Percentiles rank a stretch among this genome's conserved stretches.
These are phyloP conservation scores for Mesorhabditis spiculigera DNA, from an alignment of 2,888 invertebrate species.

Conservation along the genomic window DNA sequence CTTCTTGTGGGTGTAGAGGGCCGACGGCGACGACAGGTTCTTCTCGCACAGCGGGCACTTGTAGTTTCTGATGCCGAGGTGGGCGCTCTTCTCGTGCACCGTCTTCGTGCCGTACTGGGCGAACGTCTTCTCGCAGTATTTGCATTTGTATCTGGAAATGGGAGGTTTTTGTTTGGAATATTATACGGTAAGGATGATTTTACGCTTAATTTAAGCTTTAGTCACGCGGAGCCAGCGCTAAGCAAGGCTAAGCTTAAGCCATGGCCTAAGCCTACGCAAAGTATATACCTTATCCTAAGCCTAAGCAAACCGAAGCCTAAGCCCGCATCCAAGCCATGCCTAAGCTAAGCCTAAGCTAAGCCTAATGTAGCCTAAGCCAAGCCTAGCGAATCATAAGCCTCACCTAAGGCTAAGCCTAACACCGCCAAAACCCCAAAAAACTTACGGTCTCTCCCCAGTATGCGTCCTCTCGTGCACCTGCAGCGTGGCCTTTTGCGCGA, in stretches of 20 bases:
- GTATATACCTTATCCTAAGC: no score
- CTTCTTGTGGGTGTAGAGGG: conserved; percentile 58
- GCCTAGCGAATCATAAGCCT: no score
- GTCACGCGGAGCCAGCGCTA: no score
- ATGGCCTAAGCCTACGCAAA: no score
- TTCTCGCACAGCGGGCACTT: conserved; percentile 57
- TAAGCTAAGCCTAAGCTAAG: no score
- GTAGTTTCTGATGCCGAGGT: conserved; percentile 55
- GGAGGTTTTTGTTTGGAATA: neutral
- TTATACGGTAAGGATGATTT: neutral
- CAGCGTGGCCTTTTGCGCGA: conserved; percentile 59
- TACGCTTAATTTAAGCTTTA: no score
- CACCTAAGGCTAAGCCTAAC: no score
- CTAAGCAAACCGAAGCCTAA: no score
- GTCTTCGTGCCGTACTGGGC: conserved; percentile 59
- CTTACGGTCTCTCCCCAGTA: conserved; percentile 56
- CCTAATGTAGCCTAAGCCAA: no score
- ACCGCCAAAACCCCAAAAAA: neutral
- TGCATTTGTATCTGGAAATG: conserved; percentile 51
- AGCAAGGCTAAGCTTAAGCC: no score
- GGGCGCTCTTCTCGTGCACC: conserved; percentile 57
- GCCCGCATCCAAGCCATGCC: no score
- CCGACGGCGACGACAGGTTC: conserved; percentile 56
- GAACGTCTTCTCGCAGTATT: conserved; percentile 57
- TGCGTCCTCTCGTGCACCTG: conserved; percentile 59